These are phyloP conservation scores for Eupleurogrammus muticus DNA, from an alignment of 2,797 vertebrate genomes.

Conservation along the genomic window DNA sequence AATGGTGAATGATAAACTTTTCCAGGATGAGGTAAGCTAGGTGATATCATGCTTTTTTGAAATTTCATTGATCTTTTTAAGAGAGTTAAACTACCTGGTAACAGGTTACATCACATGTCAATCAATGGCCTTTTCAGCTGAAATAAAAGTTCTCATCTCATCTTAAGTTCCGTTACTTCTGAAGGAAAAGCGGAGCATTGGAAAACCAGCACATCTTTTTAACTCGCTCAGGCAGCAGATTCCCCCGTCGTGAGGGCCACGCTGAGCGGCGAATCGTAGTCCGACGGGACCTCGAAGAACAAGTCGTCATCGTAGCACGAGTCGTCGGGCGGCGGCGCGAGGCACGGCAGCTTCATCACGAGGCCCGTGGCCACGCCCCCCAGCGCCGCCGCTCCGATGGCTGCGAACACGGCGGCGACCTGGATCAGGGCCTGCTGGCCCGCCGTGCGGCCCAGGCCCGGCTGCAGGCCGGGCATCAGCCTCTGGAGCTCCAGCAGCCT, in stretches of 20 bases:
- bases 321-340: conserved; percentile 75
- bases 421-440: conserved; percentile 84
- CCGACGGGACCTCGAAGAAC: conserved; percentile 83
- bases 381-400: conserved; percentile 70
- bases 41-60: too few relatives aligned
- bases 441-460: conserved; percentile 60
- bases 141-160: too few relatives aligned
- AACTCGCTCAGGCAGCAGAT: conserved; percentile 22
- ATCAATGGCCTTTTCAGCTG: too few relatives aligned
- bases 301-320: conserved; percentile 85
- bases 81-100: too few relatives aligned
- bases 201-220: conserved; percentile 9
- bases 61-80: too few relatives aligned
- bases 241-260: conserved; percentile 47
- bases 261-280: conserved; percentile 63
- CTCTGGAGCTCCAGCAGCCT: conserved; percentile 67
- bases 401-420: conserved; percentile 79
- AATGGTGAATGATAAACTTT: too few relatives aligned
- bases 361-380: conserved; percentile 83
- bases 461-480: conserved; percentile 55
- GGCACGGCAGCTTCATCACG: conserved; percentile 79
- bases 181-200: too few relatives aligned
- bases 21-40: too few relatives aligned
- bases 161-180: not conserved
- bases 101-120: too few relatives aligned